Evolutionary conservation across 2,797 vertebrate species (phyloP).

Genomic region (Botia almorhae): DNA sequence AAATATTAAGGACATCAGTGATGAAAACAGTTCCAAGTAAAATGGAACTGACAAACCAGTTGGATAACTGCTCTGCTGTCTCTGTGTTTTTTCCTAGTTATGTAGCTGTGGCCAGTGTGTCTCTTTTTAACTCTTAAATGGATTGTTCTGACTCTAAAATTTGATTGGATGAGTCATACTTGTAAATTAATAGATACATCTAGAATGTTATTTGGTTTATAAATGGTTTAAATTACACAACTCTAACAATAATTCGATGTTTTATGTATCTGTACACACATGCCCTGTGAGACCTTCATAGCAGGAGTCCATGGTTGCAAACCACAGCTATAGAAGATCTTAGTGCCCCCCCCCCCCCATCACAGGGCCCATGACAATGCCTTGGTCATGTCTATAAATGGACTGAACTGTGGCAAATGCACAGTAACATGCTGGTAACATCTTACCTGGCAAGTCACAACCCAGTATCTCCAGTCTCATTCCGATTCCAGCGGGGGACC

Average conservation of each 20-base stretch:
- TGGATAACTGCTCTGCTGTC: neutral
- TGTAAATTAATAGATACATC: neutral
- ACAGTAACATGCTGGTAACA: neutral
- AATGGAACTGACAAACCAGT: constrained; percentile 2
- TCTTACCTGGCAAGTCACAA: constrained; percentile 94
- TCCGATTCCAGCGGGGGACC: constrained; percentile 95
- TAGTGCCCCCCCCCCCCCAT: neutral
- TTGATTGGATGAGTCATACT: neutral
- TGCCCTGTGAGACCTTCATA: neutral
- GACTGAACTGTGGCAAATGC: neutral
- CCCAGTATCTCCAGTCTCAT: constrained; percentile 97
- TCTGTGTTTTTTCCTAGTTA: neutral
- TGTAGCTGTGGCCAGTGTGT: neutral
- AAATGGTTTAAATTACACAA: neutral
- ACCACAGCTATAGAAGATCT: neutral
- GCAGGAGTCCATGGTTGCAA: neutral
- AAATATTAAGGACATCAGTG: constrained; percentile 52
- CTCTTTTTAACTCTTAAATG: neutral
- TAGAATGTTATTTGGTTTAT: neutral
- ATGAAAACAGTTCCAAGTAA: constrained; percentile 9
- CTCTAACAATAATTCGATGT: too few relatives aligned
- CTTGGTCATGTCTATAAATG: neutral
- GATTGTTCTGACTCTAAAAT: constrained; percentile 12
- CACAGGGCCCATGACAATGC: neutral
- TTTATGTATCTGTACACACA: neutral